Evolutionary conservation across 2,888 invertebrate genomes (phyloP), one percentile per base, ranked within the genome.

Genomic region (Hetaerina titia): DNA sequence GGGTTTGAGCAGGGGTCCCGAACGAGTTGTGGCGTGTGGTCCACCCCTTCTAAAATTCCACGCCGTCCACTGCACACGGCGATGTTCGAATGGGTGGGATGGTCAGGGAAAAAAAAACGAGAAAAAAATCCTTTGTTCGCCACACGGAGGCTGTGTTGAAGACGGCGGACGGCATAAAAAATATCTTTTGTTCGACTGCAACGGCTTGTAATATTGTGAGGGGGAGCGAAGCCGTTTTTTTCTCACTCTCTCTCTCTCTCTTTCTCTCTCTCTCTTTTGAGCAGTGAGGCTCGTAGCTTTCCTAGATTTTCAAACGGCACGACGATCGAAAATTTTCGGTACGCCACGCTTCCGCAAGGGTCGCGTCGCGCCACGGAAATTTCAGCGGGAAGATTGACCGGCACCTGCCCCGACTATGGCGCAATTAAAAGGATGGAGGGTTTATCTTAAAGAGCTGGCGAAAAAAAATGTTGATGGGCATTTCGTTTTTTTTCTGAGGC

Each of bases 201-300:
- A 81, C 81, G 81, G 81, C 81, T 81, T 81, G 81, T 81, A 81
- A 81, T 81, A 81, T 81, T 81, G 81, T 15, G 81, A 81, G n/a
- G 81, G 81, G 81, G 25, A 11, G 31, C 17, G 69, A 81, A 81
- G 81, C 31, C 81, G 81, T 81, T 81, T 81, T 81, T 81, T 81
- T n/a, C n/a, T n/a, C n/a, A n/a, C 25, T 81, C 81, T 0, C 74
- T 81, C 25, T 13, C 25, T 31, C n/a, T n/a, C n/a, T n/a, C n/a
- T n/a, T n/a, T n/a, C n/a, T 81, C 25, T 81, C 81, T 0, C 74
- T 81, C 25, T 13, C 25, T 31, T 31, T 81, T 22, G 11, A 22
- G 19, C 31, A 11, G 60, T 31, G 81, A 13, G 19, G 2, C 25
- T 0, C 22, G 31, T 4, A 13, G 81, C 81, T 31, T 31, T 81